Evolutionary conservation across 2,888 invertebrate species (phyloP).

Genomic region (Limnephilus rhombicus): DNA sequence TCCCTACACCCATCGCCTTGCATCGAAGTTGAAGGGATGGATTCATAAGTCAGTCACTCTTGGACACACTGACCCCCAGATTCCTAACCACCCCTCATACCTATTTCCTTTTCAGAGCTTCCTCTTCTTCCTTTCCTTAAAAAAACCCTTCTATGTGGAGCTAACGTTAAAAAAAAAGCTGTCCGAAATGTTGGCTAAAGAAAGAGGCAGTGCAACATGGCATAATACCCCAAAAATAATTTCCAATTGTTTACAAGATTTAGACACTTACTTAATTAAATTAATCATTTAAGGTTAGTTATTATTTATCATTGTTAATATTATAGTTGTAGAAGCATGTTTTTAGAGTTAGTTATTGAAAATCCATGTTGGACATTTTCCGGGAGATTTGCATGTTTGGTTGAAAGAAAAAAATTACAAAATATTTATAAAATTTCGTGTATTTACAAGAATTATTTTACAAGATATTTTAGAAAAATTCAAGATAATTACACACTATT

Average conservation of each 20-base stretch:
- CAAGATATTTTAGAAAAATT: conserved; percentile 27
- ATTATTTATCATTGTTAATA: background rate
- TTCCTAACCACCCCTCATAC: no score
- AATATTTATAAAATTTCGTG: conserved; percentile 33
- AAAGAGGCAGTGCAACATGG: no score
- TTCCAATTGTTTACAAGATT: background rate
- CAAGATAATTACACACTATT: conserved; percentile 22
- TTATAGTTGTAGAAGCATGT: background rate
- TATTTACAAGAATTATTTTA: conserved; percentile 36
- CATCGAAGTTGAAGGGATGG: no score
- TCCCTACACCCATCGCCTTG: no score
- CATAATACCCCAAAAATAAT: background rate
- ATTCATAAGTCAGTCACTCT: no score
- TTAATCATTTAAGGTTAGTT: background rate
- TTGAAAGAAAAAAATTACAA: background rate
- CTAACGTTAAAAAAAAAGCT: no score
- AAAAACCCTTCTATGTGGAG: no score
- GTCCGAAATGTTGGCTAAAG: no score
- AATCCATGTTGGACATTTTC: background rate
- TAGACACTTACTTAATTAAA: background rate
- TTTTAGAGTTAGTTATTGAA: background rate
- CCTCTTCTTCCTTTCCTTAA: no score
- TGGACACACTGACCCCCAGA: no score
- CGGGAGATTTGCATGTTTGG: background rate
- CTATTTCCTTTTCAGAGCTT: no score